A percentile compares a stretch with the other conserved stretches of the same genome.
Evolutionary conservation across 1,140 invertebrate species (phyloP).

Genomic region (Euwallacea fornicatus): DNA sequence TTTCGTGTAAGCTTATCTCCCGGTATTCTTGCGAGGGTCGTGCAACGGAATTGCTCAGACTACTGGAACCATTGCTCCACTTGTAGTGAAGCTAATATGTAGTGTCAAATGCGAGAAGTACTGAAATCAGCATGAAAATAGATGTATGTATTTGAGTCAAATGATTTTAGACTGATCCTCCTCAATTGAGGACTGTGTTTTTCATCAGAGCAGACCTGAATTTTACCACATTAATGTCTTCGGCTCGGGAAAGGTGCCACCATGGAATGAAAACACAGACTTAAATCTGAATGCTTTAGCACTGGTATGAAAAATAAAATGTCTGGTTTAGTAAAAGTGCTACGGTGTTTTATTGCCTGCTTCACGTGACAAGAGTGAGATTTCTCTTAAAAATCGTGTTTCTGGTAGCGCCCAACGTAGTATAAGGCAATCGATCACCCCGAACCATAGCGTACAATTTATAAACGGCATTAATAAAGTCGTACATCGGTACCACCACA

Average conservation of each 20-base stretch:
- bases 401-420: conserved; percentile 39
- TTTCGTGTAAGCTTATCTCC: conserved; percentile 49
- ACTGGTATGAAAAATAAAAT: background rate
- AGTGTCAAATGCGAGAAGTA: conserved; percentile 62
- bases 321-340: background rate
- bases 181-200: conserved; percentile 38
- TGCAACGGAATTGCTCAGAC: conserved; percentile 75
- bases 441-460: conserved; percentile 38
- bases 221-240: conserved; percentile 29
- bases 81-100: conserved; percentile 65
- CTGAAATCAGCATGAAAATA: background rate
- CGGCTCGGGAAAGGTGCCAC: conserved; percentile 36
- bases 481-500: conserved; percentile 34
- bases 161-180: conserved; percentile 25
- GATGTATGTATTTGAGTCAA: background rate
- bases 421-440: conserved; percentile 25
- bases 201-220: conserved; percentile 29
- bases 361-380: conserved; percentile 23
- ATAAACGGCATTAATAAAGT: conserved; percentile 42
- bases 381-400: conserved; percentile 37
- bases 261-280: conserved; percentile 27
- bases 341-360: conserved; percentile 17
- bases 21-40: conserved; percentile 71
- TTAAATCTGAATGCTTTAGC: background rate
- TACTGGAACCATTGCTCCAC: conserved; percentile 69